A percentile compares a stretch with the other conserved stretches of the same genome.
These are phyloP conservation scores for Geococcyx californianus DNA, from an alignment of 2,113 vertebrate genomes.

Conservation along the genomic window DNA sequence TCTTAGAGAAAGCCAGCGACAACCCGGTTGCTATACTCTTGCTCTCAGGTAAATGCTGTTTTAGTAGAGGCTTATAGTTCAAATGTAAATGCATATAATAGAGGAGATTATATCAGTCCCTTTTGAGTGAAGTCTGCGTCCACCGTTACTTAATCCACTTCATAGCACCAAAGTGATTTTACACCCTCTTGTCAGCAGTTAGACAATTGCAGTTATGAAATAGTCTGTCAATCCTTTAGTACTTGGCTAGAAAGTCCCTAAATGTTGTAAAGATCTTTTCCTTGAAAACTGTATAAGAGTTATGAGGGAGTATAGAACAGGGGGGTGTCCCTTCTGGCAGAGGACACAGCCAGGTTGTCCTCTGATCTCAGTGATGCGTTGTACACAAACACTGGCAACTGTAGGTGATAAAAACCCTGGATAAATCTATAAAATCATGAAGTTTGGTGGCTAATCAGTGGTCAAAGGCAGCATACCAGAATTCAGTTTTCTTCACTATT, in stretches of 20 bases:
- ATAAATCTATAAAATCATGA: not conserved
- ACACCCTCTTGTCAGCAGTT: not conserved
- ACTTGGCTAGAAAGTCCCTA: not conserved
- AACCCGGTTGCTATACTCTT: conserved; percentile 93
- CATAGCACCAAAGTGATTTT: not conserved
- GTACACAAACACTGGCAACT: not conserved
- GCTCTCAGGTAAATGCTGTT: conserved; percentile 86
- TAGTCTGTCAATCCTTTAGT: not conserved
- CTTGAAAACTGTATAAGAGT: not conserved
- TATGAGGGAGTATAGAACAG: not conserved
- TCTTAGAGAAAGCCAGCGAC: conserved; percentile 95
- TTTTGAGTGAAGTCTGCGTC: not conserved
- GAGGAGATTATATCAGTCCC: not conserved
- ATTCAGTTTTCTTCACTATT: not conserved
- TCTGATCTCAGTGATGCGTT: not conserved
- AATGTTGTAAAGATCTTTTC: not conserved
- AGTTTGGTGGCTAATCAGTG: not conserved
- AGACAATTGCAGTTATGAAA: not conserved
- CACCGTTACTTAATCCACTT: fast-evolving
- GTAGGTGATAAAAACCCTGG: fast-evolving
- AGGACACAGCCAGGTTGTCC: not conserved
- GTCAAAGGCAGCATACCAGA: not conserved
- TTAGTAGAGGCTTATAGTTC: not conserved
- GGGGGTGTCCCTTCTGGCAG: fast-evolving
- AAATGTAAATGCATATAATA: not conserved